Base-by-base conservation (phyloP, 2,113 vertebrate genomes). In the Dromaius novaehollandiae region DNA sequence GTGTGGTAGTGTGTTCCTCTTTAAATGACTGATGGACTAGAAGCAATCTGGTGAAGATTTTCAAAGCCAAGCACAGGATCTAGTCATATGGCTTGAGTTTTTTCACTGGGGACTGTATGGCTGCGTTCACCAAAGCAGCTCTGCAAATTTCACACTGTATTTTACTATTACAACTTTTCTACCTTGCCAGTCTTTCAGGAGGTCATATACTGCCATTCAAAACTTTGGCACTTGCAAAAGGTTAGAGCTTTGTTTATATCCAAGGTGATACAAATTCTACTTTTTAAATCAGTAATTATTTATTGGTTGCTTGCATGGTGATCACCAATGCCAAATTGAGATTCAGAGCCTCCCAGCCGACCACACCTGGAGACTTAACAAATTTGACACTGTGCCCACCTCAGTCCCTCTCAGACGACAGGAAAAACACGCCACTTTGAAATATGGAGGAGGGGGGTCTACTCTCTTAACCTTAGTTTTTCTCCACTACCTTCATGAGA, bases 391-490 rank as follows among this genome's bases (percentile, higher is more conserved):
- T 50, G 26, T 87, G 88, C 34, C 71, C 63, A 86, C 40, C 30
- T 78, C 36, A 73, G 53, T 50, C 68, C 20, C 32, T 56, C 32
- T 74, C 64, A 14, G 8, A 15, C 7, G 15, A 19, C 26, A 53
- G 66, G 42, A 84, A 85, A 95, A 95, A 32, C 42, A 38, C 21
- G n/a, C 32, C 44, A 32, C 81, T 91, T 93, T 63, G 55, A 48
- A 80, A 76, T 66, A 61, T 0, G 34, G 51, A 5, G 30, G 4
- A 10, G 38, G 58, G 34, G n/a, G 24, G 82, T 82, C 65, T 89
- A 89, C 89, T 95, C 82, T 87, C 71, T 75, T 97, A 96, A 95
- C 93, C 95, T 95, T 96, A 82, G 3, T 80, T 95, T 95, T 95
- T 26, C 58, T 70, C 77, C 7, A 4, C 82, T 89, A 60, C 84